Percentiles rank a stretch among this genome's conserved stretches.
These are phyloP conservation scores for Ophthalmolycus amberensis DNA, from an alignment of 2,113 vertebrate genomes.

Conservation along the genomic window DNA sequence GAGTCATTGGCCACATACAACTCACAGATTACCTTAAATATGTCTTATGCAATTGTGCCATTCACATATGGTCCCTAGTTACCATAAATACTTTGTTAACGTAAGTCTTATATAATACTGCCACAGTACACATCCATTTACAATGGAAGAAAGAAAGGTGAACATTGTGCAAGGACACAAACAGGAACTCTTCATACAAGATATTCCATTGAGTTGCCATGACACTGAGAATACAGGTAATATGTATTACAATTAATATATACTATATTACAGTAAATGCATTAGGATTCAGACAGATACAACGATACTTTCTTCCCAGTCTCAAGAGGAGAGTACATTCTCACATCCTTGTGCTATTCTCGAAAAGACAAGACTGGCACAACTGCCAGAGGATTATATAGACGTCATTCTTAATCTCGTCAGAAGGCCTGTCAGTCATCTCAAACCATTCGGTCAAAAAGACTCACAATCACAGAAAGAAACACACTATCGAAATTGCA, in stretches of 20 bases:
- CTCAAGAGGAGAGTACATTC: slow-evolving; percentile 71
- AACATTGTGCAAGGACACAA: slow-evolving; percentile 80
- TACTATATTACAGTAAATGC: slow-evolving; percentile 73
- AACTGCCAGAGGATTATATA: slow-evolving; percentile 32
- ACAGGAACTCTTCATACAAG: slow-evolving; percentile 62
- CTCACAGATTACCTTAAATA: slow-evolving; percentile 72
- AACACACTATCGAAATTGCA: slow-evolving; percentile 76
- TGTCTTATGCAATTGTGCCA: slow-evolving; percentile 68
- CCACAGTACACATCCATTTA: slow-evolving; percentile 72
- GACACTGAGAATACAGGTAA: slow-evolving; percentile 73
- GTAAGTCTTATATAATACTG: slow-evolving; percentile 66
- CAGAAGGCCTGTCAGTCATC: slow-evolving; percentile 63
- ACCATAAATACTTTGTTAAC: slow-evolving; percentile 66
- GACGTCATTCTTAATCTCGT: slow-evolving; percentile 67
- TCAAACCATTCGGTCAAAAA: slow-evolving; percentile 79
- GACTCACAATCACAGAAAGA: slow-evolving; percentile 68
- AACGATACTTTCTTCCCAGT: slow-evolving; percentile 55
- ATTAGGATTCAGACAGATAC: slow-evolving; percentile 63
- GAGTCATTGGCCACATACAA: slow-evolving; percentile 70
- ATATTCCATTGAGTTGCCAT: slow-evolving; percentile 69
- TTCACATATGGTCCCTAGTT: slow-evolving; percentile 77
- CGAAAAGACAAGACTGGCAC: slow-evolving; percentile 53
- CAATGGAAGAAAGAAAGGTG: slow-evolving; percentile 76
- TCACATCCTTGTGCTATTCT: slow-evolving; percentile 71
- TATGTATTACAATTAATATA: slow-evolving; percentile 73